A percentile compares a stretch with the other conserved stretches of the same genome.
These are phyloP conservation scores for Pipistrellus nathusii DNA, from an alignment of 2,797 vertebrate genomes.

Conservation along the genomic window DNA sequence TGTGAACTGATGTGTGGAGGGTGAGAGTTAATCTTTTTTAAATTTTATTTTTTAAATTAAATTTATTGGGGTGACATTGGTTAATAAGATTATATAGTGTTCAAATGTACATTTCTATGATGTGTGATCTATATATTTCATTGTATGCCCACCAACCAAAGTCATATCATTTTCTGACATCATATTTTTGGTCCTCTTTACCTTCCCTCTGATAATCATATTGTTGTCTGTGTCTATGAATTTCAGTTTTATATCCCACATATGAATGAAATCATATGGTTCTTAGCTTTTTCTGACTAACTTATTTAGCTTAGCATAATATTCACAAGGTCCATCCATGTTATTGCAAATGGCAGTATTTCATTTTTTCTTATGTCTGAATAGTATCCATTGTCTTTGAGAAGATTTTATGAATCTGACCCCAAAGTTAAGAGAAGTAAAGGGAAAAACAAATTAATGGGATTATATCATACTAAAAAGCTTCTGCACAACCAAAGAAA, in stretches of 20 bases:
- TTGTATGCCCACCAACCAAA: background rate
- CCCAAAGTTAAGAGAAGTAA: background rate
- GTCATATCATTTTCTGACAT: background rate
- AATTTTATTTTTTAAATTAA: background rate
- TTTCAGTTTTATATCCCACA: background rate
- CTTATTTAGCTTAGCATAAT: background rate
- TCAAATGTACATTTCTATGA: background rate
- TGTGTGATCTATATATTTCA: background rate
- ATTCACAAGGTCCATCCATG: too few relatives aligned
- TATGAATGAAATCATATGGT: background rate
- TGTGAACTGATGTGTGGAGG: background rate
- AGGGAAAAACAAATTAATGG: background rate
- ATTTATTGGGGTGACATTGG: background rate
- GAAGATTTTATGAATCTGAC: background rate
- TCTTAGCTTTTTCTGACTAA: background rate
- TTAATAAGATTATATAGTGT: background rate
- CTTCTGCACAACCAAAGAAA: background rate
- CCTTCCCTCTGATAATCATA: background rate
- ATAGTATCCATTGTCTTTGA: background rate
- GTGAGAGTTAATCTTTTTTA: background rate
- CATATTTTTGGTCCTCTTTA: background rate
- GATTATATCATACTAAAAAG: background rate
- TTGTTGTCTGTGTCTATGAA: background rate
- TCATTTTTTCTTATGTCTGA: background rate
- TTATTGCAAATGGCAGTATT: background rate